Percentiles rank a stretch among this genome's conserved stretches.
phyloP scores from a whole-genome alignment of 2,888 invertebrate species.

The Lingula anatina region DNA sequence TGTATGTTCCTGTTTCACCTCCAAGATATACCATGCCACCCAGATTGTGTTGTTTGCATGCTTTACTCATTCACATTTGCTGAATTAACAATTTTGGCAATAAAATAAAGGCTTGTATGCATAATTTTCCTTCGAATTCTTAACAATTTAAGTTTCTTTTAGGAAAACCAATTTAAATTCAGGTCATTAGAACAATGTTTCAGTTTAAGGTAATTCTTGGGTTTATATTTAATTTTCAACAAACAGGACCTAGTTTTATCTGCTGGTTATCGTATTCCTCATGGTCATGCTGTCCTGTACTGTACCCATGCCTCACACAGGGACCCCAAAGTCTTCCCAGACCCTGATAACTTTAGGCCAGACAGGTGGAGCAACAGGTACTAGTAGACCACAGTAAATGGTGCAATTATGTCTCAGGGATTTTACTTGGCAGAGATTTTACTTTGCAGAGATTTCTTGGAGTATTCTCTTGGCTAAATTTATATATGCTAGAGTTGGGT shows the following conservation, averaged over 20 bases:
- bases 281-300: slow-evolving; percentile 27
- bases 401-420: too few relatives aligned
- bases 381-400: too few relatives aligned
- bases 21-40: neutral
- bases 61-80: neutral
- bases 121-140: neutral
- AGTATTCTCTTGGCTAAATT: too few relatives aligned
- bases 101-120: too few relatives aligned
- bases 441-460: too few relatives aligned
- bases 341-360: slow-evolving; percentile 31
- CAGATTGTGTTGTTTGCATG: neutral
- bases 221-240: neutral
- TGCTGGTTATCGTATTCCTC: slow-evolving; percentile 29
- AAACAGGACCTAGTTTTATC: slow-evolving; percentile 22
- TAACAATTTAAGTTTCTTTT: neutral
- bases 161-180: neutral
- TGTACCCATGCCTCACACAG: slow-evolving; percentile 33
- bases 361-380: slow-evolving; percentile 24
- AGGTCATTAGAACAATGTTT: neutral
- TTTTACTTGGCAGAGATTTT: too few relatives aligned
- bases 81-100: too few relatives aligned
- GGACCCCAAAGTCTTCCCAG: slow-evolving; percentile 29
- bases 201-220: neutral
- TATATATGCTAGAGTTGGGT: too few relatives aligned
- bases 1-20: neutral